Evolutionary conservation across 2,888 invertebrate genomes (phyloP), one percentile per base, ranked within the genome.

Genomic region (Nysson spinosus): DNA sequence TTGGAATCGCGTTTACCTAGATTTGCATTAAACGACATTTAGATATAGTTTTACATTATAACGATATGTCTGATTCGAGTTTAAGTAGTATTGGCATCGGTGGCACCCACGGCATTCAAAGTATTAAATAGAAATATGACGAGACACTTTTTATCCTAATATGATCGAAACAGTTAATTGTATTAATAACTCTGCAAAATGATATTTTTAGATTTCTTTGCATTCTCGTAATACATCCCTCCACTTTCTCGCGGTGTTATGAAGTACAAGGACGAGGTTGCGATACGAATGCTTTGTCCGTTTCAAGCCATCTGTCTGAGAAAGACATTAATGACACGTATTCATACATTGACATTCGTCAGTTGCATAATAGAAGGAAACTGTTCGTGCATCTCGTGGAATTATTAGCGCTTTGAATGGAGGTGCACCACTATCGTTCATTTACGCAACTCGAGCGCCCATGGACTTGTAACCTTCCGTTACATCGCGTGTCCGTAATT

Each of bases 351-450:
- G 46, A 24, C 32, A 49, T 46, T 51, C 14, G 14, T 24, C 20
- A n/a, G 24, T 51, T 44, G 19, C 51, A 39, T 37, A 50, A 58
- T 6, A n/a, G n/a, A 42, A 56, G 24, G 42, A 47, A 40, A 49
- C 49, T 50, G 37, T 37, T 28, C 7, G 14, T 19, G 16, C 12
- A 22, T 35, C 14, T n/a, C 19, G n/a, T 26, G 35, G 28, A 20
- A 37, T 28, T 44, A 28, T 28, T 6, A 6, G 34, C 7, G 14
- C 4, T 7, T 7, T 14, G 34, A 34, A 34, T 12, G 34, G 16
- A 34, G 34, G 16, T 14, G 34, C 34, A 6, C 4, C 34, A 16
- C 34, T 9, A 14, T 34, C 16, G 34, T 16, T 14, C 2, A 34
- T 34, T 34, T 34, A 34, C 16, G 34, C 14, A 34, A 14, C 14